phyloP scores from a whole-genome alignment of 2,113 vertebrate genomes.

The Nothobranchius kuhntae region DNA sequence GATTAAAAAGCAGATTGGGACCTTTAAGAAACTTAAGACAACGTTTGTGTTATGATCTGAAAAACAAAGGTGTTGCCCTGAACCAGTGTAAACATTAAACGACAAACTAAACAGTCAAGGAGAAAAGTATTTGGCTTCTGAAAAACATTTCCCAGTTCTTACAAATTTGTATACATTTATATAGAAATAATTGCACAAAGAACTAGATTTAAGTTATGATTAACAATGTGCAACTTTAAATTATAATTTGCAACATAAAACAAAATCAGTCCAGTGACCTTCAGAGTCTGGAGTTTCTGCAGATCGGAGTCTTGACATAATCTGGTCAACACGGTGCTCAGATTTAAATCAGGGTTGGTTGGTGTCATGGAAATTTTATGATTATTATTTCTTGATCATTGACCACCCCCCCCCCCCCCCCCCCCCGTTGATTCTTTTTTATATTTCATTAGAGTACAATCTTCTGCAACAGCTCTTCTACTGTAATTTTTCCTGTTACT shows the following conservation, averaged over 20 bases:
- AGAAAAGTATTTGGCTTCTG: not conserved
- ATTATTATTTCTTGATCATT: too few species aligned
- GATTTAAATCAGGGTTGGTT: slow-evolving; percentile 6
- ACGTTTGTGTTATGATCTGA: too few species aligned
- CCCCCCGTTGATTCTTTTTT: too few species aligned
- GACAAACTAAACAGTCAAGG: too few species aligned
- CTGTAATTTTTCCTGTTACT: too few species aligned
- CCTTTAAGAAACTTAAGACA: too few species aligned
- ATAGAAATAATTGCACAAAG: not conserved
- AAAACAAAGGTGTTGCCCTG: too few species aligned
- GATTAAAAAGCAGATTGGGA: not conserved
- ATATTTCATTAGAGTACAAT: too few species aligned
- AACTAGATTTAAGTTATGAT: slow-evolving; percentile 46
- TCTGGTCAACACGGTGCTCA: not conserved
- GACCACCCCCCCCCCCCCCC: too few species aligned
- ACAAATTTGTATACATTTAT: slow-evolving; percentile 3
- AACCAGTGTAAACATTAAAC: too few species aligned
- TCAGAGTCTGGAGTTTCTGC: slow-evolving; percentile 46
- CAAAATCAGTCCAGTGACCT: slow-evolving; percentile 10
- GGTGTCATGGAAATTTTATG: too few species aligned
- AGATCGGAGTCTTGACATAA: slow-evolving; percentile 4
- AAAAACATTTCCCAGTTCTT: not conserved
- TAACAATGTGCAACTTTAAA: slow-evolving; percentile 26
- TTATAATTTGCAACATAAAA: slow-evolving; percentile 23
- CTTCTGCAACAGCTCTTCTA: too few species aligned